Evolutionary conservation across 2,888 invertebrate genomes (phyloP).

Genomic region (Cylloceria caligata): DNA sequence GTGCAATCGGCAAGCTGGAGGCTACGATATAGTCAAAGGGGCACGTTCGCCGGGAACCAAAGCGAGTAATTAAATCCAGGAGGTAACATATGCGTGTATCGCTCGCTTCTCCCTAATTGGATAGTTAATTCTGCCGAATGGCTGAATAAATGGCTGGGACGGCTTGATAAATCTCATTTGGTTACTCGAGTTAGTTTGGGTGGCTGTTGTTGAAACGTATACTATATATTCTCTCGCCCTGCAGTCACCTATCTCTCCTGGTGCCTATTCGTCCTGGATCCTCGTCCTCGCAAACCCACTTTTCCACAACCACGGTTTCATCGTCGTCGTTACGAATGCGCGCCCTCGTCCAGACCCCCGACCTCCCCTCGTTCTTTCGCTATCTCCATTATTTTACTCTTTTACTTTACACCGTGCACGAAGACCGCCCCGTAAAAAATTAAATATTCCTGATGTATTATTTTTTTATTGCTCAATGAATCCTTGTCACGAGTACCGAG

Average conservation of each 20-base stretch:
- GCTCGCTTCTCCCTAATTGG: conserved; percentile 69
- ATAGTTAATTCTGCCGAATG: conserved; percentile 70
- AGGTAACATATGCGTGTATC: conserved; percentile 64
- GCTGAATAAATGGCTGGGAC: conserved; percentile 58
- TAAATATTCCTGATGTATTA: conserved; percentile 12
- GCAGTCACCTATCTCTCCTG: conserved; percentile 3
- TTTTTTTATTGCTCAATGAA: conserved; percentile 7
- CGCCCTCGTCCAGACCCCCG: conserved; percentile 5
- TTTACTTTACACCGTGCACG: conserved; percentile 11
- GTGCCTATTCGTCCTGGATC: conserved; percentile 4
- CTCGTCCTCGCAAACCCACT: not conserved
- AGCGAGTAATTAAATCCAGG: conserved; percentile 65
- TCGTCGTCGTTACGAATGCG: conserved; percentile 22
- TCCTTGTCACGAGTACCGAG: not conserved
- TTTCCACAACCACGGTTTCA: conserved; percentile 6
- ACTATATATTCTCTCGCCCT: not conserved
- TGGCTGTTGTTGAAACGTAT: conserved; percentile 11
- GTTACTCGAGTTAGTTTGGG: conserved; percentile 40
- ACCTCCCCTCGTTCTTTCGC: not conserved
- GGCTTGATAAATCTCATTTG: conserved; percentile 45
- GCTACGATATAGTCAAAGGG: conserved; percentile 17
- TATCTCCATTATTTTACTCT: conserved; percentile 1
- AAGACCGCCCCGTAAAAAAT: conserved; percentile 2
- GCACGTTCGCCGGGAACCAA: conserved; percentile 55
- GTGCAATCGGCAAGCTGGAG: not conserved